phyloP scores from a whole-genome alignment of 2,888 invertebrate species.

The Zonitis immaculata region DNA sequence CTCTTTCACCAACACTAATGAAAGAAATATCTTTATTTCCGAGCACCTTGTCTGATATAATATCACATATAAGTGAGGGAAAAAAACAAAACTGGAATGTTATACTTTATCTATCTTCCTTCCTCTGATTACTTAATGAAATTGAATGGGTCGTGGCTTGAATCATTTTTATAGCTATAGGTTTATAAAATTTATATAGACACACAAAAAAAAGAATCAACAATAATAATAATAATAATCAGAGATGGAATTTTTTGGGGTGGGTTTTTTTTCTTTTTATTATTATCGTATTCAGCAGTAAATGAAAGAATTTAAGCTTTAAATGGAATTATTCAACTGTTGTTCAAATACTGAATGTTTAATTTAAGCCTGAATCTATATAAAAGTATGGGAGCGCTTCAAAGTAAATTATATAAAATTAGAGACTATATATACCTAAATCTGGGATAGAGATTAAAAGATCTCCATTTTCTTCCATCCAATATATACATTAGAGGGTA shows the following conservation, averaged over 20 bases:
- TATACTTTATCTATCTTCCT: neutral
- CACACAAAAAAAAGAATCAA: neutral
- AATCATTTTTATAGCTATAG: conserved; percentile 19
- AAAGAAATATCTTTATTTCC: conserved; percentile 13
- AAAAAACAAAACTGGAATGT: conserved; percentile 8
- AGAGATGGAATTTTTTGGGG: neutral
- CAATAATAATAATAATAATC: neutral
- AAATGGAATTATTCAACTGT: neutral
- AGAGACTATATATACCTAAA: neutral
- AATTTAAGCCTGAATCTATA: neutral
- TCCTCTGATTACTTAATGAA: conserved; percentile 15
- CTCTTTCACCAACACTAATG: conserved; percentile 3
- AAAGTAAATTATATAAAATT: neutral
- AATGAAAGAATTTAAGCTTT: neutral
- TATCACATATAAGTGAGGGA: no score
- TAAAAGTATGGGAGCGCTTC: neutral
- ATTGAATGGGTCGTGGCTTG: conserved; percentile 20
- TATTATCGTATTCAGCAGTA: neutral
- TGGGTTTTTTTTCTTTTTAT: no score
- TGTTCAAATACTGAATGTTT: neutral
- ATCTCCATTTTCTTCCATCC: neutral
- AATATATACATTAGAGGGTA: no score
- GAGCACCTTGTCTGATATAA: conserved; percentile 3
- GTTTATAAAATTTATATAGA: conserved; percentile 6
- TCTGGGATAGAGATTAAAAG: neutral